Evolutionary conservation across 2,113 vertebrate species (phyloP).

Genomic region (Poeciliopsis retropinna): DNA sequence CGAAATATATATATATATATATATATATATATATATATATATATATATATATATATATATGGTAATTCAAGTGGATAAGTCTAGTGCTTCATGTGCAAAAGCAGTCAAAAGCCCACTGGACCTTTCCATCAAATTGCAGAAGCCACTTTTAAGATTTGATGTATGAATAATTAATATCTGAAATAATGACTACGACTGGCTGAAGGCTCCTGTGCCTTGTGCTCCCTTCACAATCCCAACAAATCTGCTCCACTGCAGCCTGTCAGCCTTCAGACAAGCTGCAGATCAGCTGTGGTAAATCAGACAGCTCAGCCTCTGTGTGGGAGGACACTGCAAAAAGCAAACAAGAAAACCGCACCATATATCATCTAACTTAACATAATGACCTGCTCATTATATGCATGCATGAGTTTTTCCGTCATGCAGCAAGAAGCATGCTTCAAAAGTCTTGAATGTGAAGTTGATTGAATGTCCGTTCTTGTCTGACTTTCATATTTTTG

Average conservation of each 20-base stretch:
- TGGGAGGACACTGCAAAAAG: slow-evolving; percentile 7
- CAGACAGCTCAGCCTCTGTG: slow-evolving; percentile 10
- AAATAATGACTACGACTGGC: slow-evolving; percentile 53
- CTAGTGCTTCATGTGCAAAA: slow-evolving; percentile 9
- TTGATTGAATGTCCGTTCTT: slow-evolving; percentile 4
- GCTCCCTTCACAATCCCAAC: slow-evolving; percentile 34
- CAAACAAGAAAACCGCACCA: not conserved
- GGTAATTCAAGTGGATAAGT: not conserved
- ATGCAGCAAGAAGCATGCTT: not conserved
- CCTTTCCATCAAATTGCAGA: slow-evolving; percentile 29
- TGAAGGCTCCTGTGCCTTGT: slow-evolving; percentile 24
- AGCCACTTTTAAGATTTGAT: slow-evolving; percentile 47
- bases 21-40: too few species aligned
- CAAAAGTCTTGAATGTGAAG: not conserved
- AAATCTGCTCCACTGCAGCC: slow-evolving; percentile 25
- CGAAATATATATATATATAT: too few species aligned
- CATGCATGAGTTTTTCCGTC: not conserved
- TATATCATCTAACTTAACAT: not conserved
- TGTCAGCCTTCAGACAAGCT: slow-evolving; percentile 31
- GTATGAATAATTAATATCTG: slow-evolving; percentile 52
- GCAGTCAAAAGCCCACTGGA: slow-evolving; percentile 32
- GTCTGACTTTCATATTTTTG: slow-evolving; percentile 48
- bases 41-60: not conserved
- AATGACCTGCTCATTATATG: not conserved
- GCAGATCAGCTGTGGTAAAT: slow-evolving; percentile 18